Base-by-base conservation (phyloP, 2,113 vertebrate species). In the Pedetes capensis region DNA sequence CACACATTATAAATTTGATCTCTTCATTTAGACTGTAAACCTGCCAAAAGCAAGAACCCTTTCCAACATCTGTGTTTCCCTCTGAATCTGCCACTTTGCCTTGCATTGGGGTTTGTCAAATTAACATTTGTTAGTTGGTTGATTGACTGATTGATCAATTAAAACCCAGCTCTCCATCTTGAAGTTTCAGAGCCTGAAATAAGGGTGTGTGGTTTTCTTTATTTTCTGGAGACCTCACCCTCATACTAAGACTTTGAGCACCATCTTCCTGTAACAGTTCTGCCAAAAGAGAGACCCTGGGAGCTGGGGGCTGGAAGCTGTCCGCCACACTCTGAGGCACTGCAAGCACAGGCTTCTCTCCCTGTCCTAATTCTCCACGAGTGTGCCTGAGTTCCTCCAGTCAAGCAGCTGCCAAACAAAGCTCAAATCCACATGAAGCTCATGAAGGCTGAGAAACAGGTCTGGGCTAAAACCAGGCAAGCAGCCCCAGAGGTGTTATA, bases 1-100 rank as follows among this genome's bases (percentile, higher is more conserved):
- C 44, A 64, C n/a, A 64, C 22, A 5, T 91, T 88, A 82, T 66
- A 88, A 93, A 66, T 75, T 72, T 83, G 32, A 12, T 93, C 34
- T 92, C 68, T 92, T 94, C 78, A 92, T 39, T 75, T 81, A 92
- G 34, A 61, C 34, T 37, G 59, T 79, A 83, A 91, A 78, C 5
- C 92, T 92, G 55, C n/a, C 91, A 90, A 92, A 96, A 29, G 72
- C 27, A 68, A 82, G 53, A 85, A 63, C 25, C 3, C 32, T 76
- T 95, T 91, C 71, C 42, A 78, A 78, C 81, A 87, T 82, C 78
- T 61, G 68, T 32, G 23, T 82, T 78, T 85, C 20, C 78, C 91
- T 72, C 25, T 57, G 53, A 66, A 63, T 71, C 44, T 84, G 37
- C 42, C 68, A 69, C 59, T 72, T 89, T 34, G 32, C 44, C 39